Percentiles rank a stretch among this genome's conserved stretches.
Conservation (phyloP, 1,140 invertebrate species). For the Hyphantria cunea region DNA sequence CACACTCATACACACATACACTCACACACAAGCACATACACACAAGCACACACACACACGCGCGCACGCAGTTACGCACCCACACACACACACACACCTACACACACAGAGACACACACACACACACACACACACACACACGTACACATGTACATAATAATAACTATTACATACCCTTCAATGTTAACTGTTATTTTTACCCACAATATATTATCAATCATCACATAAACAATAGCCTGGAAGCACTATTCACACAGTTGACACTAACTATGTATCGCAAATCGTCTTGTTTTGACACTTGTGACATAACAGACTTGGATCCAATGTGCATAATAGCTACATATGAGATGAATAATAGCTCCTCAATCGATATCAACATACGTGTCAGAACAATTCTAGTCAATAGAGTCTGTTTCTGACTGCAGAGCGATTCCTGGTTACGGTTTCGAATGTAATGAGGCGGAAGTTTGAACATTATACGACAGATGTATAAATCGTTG, state of each 20-base stretch:
- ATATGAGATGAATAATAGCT: slow-evolving; percentile 8
- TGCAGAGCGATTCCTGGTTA: neutral
- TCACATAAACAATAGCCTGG: slow-evolving; percentile 9
- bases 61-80: too few relatives aligned
- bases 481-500: neutral
- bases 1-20: too few relatives aligned
- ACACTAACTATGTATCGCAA: slow-evolving; percentile 1
- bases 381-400: slow-evolving; percentile 1
- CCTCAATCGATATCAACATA: neutral
- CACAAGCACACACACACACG: too few relatives aligned
- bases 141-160: neutral
- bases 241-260: neutral
- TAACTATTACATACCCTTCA: too few relatives aligned
- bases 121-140: too few relatives aligned
- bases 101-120: too few relatives aligned
- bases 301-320: neutral
- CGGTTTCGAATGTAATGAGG: neutral
- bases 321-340: slow-evolving; percentile 10
- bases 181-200: too few relatives aligned
- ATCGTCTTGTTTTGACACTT: slow-evolving; percentile 17
- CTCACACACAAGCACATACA: too few relatives aligned
- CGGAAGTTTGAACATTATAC: neutral
- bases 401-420: slow-evolving; percentile 4
- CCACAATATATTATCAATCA: neutral
- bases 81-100: too few relatives aligned